Evolutionary conservation across 2,797 vertebrate genomes (phyloP).

Genomic region (Helostoma temminkii): DNA sequence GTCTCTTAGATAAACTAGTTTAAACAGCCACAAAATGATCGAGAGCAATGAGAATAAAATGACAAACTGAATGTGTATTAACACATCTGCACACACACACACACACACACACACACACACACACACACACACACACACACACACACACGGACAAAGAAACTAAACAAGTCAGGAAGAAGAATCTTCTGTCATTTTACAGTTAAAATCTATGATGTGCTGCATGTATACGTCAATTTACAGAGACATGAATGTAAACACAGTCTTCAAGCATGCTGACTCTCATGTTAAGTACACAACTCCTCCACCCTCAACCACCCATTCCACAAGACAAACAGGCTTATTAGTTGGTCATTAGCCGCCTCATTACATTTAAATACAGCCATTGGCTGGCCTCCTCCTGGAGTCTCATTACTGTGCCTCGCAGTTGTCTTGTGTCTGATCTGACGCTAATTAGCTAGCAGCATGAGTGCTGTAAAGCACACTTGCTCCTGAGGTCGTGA

Average conservation of each 20-base stretch:
- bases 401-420: constrained; percentile 73
- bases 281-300: constrained; percentile 43
- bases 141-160: too few relatives aligned
- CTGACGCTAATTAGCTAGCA: constrained; percentile 80
- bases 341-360: constrained; percentile 81
- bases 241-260: background rate
- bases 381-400: constrained; percentile 65
- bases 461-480: constrained; percentile 76
- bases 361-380: constrained; percentile 82
- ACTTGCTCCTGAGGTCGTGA: constrained; percentile 75
- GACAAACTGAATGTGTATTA: constrained; percentile 85
- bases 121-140: too few relatives aligned
- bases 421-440: constrained; percentile 78
- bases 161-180: too few relatives aligned
- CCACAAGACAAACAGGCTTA: constrained; percentile 75
- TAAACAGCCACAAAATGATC: too few relatives aligned
- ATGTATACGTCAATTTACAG: too few relatives aligned
- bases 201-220: background rate
- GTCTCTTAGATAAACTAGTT: too few relatives aligned
- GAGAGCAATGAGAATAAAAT: too few relatives aligned
- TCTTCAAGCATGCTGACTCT: constrained; percentile 9
- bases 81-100: constrained; percentile 36
- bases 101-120: constrained; percentile 2
- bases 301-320: constrained; percentile 38
- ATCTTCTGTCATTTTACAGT: too few relatives aligned